Evolutionary conservation across 2,113 vertebrate genomes (phyloP), one percentile per base, ranked within the genome.

Genomic region (Delphinapterus leucas): DNA sequence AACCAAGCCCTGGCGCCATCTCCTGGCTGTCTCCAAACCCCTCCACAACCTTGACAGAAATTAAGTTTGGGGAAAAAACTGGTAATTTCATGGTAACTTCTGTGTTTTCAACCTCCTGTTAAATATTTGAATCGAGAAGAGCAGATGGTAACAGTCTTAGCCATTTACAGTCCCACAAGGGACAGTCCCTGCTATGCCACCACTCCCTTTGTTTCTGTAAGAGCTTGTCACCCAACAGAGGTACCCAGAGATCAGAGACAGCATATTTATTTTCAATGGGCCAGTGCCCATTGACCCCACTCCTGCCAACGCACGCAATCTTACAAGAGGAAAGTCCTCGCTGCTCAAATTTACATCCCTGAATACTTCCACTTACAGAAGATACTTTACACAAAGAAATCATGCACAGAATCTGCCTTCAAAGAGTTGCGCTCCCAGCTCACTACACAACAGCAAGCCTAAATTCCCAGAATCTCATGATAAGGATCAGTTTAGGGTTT

Each of bases 1-100:
- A 95, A n/a, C 96, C 96, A 96, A 97, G 84, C 97, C 96, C 96
- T 92, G 92, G 96, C 80, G 83, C 97, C 98, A 95, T 67, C 98
- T 98, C n/a, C 97, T 85, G 98, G 93, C 36, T 1, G 10, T 14
- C 28, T 25, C 63, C 6, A 71, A 73, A 60, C 26, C 31, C 76
- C 61, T 71, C 65, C 58, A 60, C 63, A 14, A 38, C 73, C 68
- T 38, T 31, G 21, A 67, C 36, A 28, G 58, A 92, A 89, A 96
- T 71, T 26, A 92, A 80, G n/a, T 84, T 89, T 15, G 15, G 23
- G 23, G 5, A 2, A 20, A 53, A 84, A 60, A 28, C 38, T 44
- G 61, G 49, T 74, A 53, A 93, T 96, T 83, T 84, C 63, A 63
- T 18, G 44, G 15, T 36, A 65, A 90, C 9, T 71, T 77, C 89